Conservation (phyloP, 2,797 vertebrate species). For the Poecile montanus region DNA sequence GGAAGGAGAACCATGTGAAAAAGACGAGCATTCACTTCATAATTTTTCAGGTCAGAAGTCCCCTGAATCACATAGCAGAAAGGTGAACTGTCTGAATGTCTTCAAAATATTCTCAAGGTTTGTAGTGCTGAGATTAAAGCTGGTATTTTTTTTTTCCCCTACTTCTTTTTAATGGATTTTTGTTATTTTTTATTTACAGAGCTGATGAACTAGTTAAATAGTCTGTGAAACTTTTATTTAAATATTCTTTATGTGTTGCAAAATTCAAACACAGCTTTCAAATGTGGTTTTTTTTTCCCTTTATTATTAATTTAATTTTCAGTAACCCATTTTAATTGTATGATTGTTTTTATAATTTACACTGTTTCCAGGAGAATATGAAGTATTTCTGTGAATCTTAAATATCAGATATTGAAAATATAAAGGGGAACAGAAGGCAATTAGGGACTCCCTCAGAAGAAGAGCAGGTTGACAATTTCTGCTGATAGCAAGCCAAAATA, state of each 20-base stretch:
- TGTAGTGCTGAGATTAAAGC: background rate
- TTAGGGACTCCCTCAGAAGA: background rate
- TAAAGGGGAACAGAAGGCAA: background rate
- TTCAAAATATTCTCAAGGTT: background rate
- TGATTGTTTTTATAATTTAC: background rate
- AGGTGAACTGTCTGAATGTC: background rate
- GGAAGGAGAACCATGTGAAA: background rate
- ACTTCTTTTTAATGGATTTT: background rate
- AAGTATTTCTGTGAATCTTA: background rate
- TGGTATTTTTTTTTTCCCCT: background rate
- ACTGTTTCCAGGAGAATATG: background rate
- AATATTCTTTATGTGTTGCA: background rate
- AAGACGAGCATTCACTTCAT: background rate
- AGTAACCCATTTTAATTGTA: background rate
- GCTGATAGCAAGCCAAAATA: background rate
- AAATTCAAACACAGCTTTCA: background rate
- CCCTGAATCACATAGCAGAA: background rate
- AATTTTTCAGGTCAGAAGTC: background rate
- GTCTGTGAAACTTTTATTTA: background rate
- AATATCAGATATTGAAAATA: background rate
- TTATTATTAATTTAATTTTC: background rate
- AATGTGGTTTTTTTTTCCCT: background rate
- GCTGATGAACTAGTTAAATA: background rate
- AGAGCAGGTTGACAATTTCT: background rate
- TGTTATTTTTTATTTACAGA: background rate